Conservation (phyloP, 2,797 vertebrate genomes). For the Enteromius argenteus region DNA sequence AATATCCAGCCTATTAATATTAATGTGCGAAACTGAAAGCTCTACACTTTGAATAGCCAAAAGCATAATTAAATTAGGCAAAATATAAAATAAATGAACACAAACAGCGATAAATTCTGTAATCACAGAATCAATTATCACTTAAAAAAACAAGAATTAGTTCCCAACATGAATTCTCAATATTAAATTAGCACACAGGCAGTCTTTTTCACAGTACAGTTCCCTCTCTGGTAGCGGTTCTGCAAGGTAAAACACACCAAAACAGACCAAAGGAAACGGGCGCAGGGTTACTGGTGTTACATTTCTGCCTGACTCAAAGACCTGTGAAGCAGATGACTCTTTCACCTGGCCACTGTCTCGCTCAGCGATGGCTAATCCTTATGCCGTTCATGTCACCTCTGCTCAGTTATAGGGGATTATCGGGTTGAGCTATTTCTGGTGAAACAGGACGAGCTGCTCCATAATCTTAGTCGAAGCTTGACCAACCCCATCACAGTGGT, state of each 20-base stretch:
- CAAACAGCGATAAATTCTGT: not conserved
- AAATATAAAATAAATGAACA: not conserved
- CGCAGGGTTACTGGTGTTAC: not conserved
- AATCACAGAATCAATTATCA: not conserved
- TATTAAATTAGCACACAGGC: not conserved
- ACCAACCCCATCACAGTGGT: conserved; percentile 30
- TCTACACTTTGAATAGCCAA: no score
- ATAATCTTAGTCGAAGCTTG: conserved; percentile 63
- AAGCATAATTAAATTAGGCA: not conserved
- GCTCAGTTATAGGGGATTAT: conserved; percentile 67
- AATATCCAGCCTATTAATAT: not conserved
- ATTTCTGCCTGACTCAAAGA: conserved; percentile 30
- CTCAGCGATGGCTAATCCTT: conserved; percentile 66
- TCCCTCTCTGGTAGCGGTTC: not conserved
- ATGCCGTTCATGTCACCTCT: conserved; percentile 66
- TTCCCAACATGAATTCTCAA: not conserved
- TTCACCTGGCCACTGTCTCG: conserved; percentile 55
- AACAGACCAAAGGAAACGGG: not conserved
- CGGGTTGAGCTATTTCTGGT: conserved; percentile 63
- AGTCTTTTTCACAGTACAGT: not conserved
- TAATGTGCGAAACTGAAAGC: not conserved
- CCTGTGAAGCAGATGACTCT: conserved; percentile 38
- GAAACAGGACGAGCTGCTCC: conserved; percentile 56
- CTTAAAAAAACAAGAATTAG: not conserved
- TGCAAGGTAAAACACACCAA: conserved; percentile 13